Base-by-base conservation (phyloP, 2,888 invertebrate genomes). In the Pocota personata region DNA sequence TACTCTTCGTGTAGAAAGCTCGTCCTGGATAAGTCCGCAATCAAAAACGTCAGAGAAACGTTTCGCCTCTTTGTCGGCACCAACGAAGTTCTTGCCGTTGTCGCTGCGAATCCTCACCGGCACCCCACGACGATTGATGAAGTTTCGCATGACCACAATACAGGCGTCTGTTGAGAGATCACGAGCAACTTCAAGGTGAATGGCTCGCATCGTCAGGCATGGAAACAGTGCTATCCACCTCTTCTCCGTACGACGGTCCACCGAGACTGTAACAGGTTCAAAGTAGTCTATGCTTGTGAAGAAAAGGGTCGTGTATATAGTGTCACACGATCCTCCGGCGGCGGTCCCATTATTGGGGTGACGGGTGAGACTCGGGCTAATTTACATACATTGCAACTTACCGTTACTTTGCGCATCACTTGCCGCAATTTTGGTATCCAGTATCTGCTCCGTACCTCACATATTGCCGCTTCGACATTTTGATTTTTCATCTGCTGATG, bases 331-430 rank as follows among this genome's bases (percentile, higher is more conserved):
- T 87, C 87, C 5, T 43, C 60, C 5, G 87, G 87, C 12, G 86
- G 32, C 12, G 62, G 78, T 10, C 78, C 88, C 87, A 88, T 88
- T 5, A 80, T 12, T n/a, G 87, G 83, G 0, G 50, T 21, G 8
- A 21, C 19, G 8, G 87, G 77, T 7, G 32, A 60, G 3, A 40
- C 69, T 24, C 32, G 46, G 7, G 10, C 19, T 7, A 73, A 64
- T 48, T 48, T 72, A 37, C 71, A 76, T 12, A 37, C 24, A 7
- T 35, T 10, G 40, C 87, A 84, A 7, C 69, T 76, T 0, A 37
- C 27, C 0, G 43, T 58, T 16, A 72, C 46, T 0, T 55, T 72
- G 3, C 72, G 55, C 37, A 80, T 32, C 6, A 50, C 8, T n/a
- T 43, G 50, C 3, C 80, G 14, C n/a, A 77, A 14, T 5, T 50